Percentiles rank a stretch among this genome's conserved stretches.
These are phyloP conservation scores for Clusia tigrina DNA, from an alignment of 2,888 invertebrate species.

Conservation along the genomic window DNA sequence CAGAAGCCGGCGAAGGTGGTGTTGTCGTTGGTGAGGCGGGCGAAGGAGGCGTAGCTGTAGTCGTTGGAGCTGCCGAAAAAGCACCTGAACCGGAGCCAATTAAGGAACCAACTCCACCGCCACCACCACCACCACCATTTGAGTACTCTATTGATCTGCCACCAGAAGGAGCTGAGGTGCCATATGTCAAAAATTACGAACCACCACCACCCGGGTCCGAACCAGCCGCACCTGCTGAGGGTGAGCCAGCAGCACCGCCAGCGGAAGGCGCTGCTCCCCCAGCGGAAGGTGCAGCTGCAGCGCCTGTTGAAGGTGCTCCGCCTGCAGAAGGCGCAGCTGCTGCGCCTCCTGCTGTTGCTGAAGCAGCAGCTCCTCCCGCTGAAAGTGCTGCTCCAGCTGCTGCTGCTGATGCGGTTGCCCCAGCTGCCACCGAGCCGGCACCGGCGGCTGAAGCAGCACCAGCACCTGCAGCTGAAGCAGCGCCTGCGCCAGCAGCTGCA, in stretches of 20 bases:
- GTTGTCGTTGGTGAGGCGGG: conserved; percentile 40
- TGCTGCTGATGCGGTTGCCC: conserved; percentile 33
- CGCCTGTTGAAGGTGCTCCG: conserved; percentile 40
- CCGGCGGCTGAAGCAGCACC: conserved; percentile 41
- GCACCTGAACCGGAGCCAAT: conserved; percentile 43
- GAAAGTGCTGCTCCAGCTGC: conserved; percentile 31
- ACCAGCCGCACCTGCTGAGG: conserved; percentile 52
- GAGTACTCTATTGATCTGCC: conserved; percentile 64
- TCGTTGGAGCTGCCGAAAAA: conserved; percentile 48
- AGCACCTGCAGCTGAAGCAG: conserved; percentile 37
- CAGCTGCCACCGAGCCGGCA: conserved; percentile 37
- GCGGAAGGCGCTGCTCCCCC: conserved; percentile 49
- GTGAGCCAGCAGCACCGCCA: conserved; percentile 45
- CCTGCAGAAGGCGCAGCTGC: conserved; percentile 43
- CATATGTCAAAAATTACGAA: conserved; percentile 64
- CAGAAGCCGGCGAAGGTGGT: conserved; percentile 47
- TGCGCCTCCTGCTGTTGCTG: conserved; percentile 40
- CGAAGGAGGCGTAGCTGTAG: conserved; percentile 40
- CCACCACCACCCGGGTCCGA: conserved; percentile 62
- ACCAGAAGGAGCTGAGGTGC: conserved; percentile 65
- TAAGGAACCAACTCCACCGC: conserved; percentile 62
- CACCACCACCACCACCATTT: conserved; percentile 64
- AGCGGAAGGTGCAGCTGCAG: conserved; percentile 46
- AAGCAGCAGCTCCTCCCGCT: conserved; percentile 41
- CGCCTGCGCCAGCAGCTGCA: conserved; percentile 29